Base-by-base conservation (phyloP, 2,888 invertebrate species). In the Nomada fucata region DNA sequence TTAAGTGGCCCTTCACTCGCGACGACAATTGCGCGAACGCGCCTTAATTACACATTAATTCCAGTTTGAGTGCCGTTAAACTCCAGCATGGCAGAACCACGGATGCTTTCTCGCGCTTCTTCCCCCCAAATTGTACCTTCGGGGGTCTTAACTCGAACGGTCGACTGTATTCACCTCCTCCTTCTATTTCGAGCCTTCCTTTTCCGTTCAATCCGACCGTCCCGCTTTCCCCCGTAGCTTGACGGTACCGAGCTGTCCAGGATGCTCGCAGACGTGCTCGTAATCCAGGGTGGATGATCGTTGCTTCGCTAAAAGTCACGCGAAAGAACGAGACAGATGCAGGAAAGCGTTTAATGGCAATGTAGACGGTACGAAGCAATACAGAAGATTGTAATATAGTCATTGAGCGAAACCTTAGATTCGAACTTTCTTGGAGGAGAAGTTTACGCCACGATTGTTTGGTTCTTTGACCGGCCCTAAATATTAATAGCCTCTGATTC, bases 21-120 rank as follows among this genome's bases (percentile, higher is more conserved):
- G 86, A 84, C 81, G 86, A 89, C 90, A 89, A 89, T 90, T 88
- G 90, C 86, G 83, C 80, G 86, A 87, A 86, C 84, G 86, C 82
- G 86, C 83, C 85, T 91, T 90, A 90, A 90, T 91, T 89, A 89
- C 87, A 87, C 89, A 90, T 91, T 91, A 91, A 90, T 90, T 91
- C 87, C 82, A 85, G 85, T 88, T 88, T 86, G 85, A 90, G 84
- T 84, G 88, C 82, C 87, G 87, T 88, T 88, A 89, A 90, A 82
- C 85, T 84, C 67, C 76, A 83, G 75, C 81, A 74, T 80, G 79
- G 77, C 86, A 77, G 67, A 86, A 84, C 76, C 65, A 26, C 70
- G 55, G 70, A 55, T 71, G 84, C 77, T 88, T 87, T 76, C 86
- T 84, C 82, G 83, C 76, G 83, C 76, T 79, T 83, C 88, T 86